phyloP scores from a whole-genome alignment of 2,888 invertebrate genomes.

The Caradrina kadenii region DNA sequence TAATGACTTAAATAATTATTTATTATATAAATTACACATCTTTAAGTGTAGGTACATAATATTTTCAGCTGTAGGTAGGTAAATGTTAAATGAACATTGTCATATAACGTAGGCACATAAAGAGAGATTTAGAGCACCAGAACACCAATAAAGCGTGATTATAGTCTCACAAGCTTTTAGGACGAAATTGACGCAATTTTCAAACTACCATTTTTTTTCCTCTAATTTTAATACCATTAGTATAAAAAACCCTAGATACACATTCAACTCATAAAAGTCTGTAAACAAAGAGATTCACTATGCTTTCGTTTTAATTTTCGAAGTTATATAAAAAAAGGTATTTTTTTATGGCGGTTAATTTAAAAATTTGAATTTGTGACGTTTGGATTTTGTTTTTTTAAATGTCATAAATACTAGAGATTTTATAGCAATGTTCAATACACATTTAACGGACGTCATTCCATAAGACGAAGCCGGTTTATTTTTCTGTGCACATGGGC shows the following conservation, averaged over 20 bases:
- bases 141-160: constrained; percentile 42
- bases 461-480: neutral
- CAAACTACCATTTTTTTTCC: too few species aligned
- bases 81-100: constrained; percentile 40
- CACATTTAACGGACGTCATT: neutral
- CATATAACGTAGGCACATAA: constrained; percentile 51
- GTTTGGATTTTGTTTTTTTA: too few species aligned
- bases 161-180: constrained; percentile 20
- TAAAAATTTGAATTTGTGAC: too few species aligned
- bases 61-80: constrained; percentile 12
- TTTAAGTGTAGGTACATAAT: constrained; percentile 41
- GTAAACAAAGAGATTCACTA: too few species aligned
- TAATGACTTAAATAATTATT: constrained; percentile 48
- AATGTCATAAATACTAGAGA: too few species aligned
- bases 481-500: too few species aligned
- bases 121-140: constrained; percentile 45
- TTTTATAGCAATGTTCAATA: neutral
- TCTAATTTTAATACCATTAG: too few species aligned
- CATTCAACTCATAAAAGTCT: too few species aligned
- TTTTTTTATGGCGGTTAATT: too few species aligned
- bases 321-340: too few species aligned
- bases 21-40: constrained; percentile 55
- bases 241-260: too few species aligned
- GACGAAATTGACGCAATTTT: neutral
- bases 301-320: too few species aligned